These are phyloP conservation scores for Myrmecophaga tridactyla DNA, from an alignment of 2,113 vertebrate species.

Conservation along the genomic window DNA sequence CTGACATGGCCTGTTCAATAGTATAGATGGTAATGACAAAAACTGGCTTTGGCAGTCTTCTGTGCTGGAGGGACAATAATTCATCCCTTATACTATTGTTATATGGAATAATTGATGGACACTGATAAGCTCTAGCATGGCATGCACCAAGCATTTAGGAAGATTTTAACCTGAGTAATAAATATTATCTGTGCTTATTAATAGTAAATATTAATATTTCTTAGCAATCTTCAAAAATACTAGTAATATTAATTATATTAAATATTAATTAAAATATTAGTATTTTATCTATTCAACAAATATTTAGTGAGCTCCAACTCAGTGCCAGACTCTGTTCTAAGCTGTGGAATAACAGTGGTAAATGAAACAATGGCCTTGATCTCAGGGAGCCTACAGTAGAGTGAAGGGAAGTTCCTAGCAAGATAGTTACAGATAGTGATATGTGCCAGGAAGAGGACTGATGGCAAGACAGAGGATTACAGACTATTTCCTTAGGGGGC, in stretches of 20 bases:
- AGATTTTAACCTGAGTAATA: neutral
- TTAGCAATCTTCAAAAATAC: neutral
- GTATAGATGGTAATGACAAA: neutral
- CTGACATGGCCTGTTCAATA: neutral
- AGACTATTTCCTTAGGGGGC: no score
- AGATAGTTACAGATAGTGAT: neutral
- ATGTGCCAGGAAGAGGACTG: neutral
- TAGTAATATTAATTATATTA: neutral
- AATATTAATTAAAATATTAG: neutral
- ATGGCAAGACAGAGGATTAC: neutral
- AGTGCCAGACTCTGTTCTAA: neutral
- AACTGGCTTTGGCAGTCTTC: neutral
- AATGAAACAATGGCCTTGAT: neutral
- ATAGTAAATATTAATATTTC: neutral
- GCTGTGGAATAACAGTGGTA: neutral
- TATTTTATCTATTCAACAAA: neutral
- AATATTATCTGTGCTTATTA: neutral
- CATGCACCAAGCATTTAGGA: neutral
- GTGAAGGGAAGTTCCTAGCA: neutral
- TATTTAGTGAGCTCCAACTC: neutral
- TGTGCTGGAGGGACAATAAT: neutral
- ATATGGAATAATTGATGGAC: neutral
- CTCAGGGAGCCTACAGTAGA: neutral
- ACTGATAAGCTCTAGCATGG: neutral
- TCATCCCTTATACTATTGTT: neutral